Conservation (phyloP, 2,113 vertebrate genomes). For the Ibidorhyncha struthersii region DNA sequence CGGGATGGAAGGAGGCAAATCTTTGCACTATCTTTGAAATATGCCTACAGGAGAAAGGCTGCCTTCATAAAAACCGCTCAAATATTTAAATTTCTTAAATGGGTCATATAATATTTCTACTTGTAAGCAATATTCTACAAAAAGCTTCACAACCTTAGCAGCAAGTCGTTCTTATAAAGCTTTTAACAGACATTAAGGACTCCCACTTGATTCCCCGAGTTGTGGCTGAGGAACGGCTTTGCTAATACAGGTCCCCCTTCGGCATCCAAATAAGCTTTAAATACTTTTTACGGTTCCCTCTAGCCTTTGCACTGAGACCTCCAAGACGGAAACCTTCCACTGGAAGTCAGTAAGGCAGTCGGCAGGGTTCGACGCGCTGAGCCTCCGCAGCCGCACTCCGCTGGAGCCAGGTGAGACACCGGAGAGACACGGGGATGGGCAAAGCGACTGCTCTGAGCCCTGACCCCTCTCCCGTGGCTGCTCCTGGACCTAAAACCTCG, state of each 20-base stretch:
- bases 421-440: rapidly evolving
- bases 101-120: background rate
- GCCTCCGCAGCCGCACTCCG: background rate
- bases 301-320: too few relatives aligned
- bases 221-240: background rate
- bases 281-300: background rate
- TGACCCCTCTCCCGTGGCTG: background rate
- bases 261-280: background rate
- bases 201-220: background rate
- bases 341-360: rapidly evolving
- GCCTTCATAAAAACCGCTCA: rapidly evolving
- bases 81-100: background rate
- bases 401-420: background rate
- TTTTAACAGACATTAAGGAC: background rate
- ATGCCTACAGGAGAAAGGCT: background rate
- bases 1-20: background rate
- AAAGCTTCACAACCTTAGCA: background rate
- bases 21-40: background rate
- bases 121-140: background rate
- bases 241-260: background rate
- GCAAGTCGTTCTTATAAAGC: background rate
- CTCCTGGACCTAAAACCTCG: background rate
- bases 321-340: background rate
- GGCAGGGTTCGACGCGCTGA: background rate
- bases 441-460: rapidly evolving